A percentile compares a stretch with the other conserved stretches of the same genome.
These are phyloP conservation scores for Pedionomus torquatus DNA, from an alignment of 2,113 vertebrate species.

Conservation along the genomic window DNA sequence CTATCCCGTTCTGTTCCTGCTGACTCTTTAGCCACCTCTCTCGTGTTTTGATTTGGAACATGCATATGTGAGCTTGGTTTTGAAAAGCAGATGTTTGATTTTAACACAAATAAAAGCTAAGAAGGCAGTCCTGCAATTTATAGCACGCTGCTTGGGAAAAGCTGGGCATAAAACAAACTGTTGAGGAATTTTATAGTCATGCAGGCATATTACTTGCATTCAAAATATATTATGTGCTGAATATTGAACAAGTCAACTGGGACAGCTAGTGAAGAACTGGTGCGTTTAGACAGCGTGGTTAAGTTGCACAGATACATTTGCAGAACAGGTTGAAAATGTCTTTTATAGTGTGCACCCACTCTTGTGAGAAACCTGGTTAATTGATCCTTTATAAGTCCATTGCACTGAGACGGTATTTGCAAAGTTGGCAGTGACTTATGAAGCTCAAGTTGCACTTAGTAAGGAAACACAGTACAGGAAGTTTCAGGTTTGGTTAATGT, in stretches of 20 bases:
- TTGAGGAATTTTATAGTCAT: neutral
- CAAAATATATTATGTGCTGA: neutral
- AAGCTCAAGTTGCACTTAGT: neutral
- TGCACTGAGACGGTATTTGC: neutral
- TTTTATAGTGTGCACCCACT: neutral
- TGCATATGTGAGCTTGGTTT: neutral
- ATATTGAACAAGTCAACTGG: neutral
- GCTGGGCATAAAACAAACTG: neutral
- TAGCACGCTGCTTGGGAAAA: neutral
- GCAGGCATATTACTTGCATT: neutral
- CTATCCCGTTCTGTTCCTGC: neutral
- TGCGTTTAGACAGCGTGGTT: neutral
- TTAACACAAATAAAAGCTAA: neutral
- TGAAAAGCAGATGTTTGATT: neutral
- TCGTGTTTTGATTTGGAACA: neutral
- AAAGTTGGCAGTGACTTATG: neutral
- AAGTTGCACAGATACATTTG: rapidly evolving
- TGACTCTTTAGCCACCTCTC: neutral
- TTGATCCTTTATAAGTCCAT: neutral
- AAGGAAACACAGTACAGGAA: neutral
- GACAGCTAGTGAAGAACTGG: neutral
- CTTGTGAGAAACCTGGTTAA: neutral
- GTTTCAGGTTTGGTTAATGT: neutral
- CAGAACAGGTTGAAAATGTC: neutral
- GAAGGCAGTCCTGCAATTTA: neutral